Conservation (phyloP, 2,888 invertebrate species). For the Sympetrum striolatum region DNA sequence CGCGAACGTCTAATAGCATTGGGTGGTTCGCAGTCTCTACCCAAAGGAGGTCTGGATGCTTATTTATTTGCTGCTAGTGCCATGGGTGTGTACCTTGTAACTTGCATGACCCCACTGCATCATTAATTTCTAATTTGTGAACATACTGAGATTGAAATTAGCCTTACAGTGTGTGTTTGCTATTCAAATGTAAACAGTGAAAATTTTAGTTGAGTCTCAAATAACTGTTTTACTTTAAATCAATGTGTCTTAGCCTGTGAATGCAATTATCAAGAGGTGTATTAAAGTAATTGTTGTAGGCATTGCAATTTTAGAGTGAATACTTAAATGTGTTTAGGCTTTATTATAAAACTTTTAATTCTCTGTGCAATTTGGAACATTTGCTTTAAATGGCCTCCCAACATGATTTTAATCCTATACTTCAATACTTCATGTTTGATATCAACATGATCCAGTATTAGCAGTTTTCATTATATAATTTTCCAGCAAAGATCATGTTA, state of each 20-base stretch:
- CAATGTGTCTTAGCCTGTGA: neutral
- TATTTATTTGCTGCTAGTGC: conserved; percentile 42
- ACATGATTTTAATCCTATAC: too few relatives aligned
- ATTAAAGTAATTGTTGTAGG: neutral
- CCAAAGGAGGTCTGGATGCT: conserved; percentile 64
- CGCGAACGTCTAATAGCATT: conserved; percentile 77
- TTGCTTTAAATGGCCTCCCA: too few relatives aligned
- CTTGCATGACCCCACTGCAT: conserved; percentile 1
- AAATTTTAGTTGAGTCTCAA: neutral
- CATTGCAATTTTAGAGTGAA: neutral
- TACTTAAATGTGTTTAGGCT: too few relatives aligned
- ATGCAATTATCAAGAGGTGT: conserved; percentile 15
- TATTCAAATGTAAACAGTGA: neutral
- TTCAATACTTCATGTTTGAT: too few relatives aligned
- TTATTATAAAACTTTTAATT: too few relatives aligned
- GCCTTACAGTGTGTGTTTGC: neutral
- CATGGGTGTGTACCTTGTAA: conserved; percentile 32
- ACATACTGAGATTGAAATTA: neutral
- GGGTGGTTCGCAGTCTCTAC: conserved; percentile 81
- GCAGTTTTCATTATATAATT: too few relatives aligned
- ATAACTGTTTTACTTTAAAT: neutral
- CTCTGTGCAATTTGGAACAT: too few relatives aligned
- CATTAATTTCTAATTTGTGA: neutral
- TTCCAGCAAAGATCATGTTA: too few relatives aligned
- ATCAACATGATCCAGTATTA: too few relatives aligned